Conservation (phyloP, 2,113 vertebrate species). For the Dasyprocta punctata region DNA sequence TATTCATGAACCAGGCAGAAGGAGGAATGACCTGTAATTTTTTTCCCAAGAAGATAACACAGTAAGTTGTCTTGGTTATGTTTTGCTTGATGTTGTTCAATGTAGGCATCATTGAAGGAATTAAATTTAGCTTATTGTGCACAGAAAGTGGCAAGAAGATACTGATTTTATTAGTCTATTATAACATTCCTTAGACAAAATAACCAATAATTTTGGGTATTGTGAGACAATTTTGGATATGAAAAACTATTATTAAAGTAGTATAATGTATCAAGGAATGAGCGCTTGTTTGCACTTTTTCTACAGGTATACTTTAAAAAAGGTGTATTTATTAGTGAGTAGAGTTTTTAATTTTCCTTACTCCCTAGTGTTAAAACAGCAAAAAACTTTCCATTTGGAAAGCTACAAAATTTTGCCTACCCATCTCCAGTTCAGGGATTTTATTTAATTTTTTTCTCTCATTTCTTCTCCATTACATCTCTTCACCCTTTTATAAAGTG, state of each 20-base stretch:
- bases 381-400: not conserved
- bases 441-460: not conserved
- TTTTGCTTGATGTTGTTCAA: not conserved
- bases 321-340: too few relatives aligned
- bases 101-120: not conserved
- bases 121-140: not conserved
- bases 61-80: not conserved
- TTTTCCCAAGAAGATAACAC: not conserved
- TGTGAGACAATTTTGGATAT: not conserved
- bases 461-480: not conserved
- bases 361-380: too few relatives aligned
- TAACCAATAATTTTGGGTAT: not conserved
- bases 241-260: not conserved
- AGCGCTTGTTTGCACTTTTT: not conserved
- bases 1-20: not conserved
- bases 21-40: not conserved
- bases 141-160: not conserved
- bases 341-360: not conserved
- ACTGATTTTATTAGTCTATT: not conserved
- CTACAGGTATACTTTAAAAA: not conserved
- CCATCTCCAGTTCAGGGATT: not conserved
- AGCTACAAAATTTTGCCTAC: not conserved
- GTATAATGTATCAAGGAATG: not conserved
- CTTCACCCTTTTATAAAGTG: not conserved
- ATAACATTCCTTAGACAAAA: not conserved